Percentiles rank a stretch among this genome's conserved stretches.
Conservation (phyloP, 2,113 vertebrate genomes). For the Dasyurus viverrinus region DNA sequence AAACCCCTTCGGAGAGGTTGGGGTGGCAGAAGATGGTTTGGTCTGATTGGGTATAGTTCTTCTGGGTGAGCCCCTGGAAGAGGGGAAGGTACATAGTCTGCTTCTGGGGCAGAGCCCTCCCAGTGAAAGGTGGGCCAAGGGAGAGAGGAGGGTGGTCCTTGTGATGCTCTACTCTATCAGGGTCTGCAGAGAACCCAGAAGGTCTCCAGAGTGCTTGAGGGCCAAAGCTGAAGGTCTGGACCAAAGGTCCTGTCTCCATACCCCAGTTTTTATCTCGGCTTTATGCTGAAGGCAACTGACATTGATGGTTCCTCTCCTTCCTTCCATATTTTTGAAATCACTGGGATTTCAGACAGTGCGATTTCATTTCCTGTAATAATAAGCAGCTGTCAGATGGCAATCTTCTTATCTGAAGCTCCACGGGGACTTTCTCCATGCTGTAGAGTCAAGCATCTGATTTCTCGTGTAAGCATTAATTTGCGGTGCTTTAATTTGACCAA, state of each 20-base stretch:
- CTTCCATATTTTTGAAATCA: neutral
- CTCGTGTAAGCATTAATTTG: conserved; percentile 46
- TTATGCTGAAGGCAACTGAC: neutral
- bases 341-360: conserved; percentile 45
- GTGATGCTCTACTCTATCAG: neutral
- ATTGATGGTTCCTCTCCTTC: neutral
- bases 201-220: neutral
- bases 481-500: conserved; percentile 47
- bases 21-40: neutral
- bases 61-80: neutral
- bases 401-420: conserved; percentile 45
- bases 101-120: no score
- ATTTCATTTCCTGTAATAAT: conserved; percentile 63
- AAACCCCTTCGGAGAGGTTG: neutral
- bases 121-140: no score
- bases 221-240: neutral
- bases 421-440: conserved; percentile 43
- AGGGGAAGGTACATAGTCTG: neutral
- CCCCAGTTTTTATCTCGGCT: neutral
- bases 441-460: conserved; percentile 55
- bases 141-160: neutral
- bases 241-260: neutral
- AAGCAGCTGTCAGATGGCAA: conserved; percentile 54
- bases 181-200: neutral
- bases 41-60: neutral